Percentiles rank a stretch among this genome's conserved stretches.
These are phyloP conservation scores for Oophaga sylvatica DNA, from an alignment of 2,797 vertebrate species.

Conservation along the genomic window DNA sequence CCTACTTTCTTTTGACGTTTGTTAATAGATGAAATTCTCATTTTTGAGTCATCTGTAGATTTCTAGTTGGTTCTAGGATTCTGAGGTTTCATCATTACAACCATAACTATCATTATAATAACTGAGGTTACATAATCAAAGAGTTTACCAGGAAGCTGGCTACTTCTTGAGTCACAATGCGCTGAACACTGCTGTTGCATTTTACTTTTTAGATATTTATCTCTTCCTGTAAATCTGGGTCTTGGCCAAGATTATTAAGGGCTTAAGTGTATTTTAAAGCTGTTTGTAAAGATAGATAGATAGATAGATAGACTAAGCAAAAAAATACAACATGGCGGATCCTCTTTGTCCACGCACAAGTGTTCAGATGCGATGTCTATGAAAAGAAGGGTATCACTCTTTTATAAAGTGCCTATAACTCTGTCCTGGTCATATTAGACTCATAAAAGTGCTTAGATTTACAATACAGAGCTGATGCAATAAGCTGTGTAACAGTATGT, in stretches of 20 bases:
- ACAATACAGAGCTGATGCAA: too few species aligned
- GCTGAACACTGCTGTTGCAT: background rate
- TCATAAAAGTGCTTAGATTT: too few species aligned
- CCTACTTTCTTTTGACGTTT: background rate
- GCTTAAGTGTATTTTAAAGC: too few species aligned
- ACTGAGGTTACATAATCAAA: background rate
- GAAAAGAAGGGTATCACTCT: too few species aligned
- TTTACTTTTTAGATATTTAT: background rate
- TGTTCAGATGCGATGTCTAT: too few species aligned
- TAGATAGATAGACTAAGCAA: too few species aligned
- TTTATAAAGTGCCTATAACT: too few species aligned
- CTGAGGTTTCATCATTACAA: background rate
- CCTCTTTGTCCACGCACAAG: too few species aligned
- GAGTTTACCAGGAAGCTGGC: slow-evolving; percentile 12
- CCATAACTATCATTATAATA: background rate
- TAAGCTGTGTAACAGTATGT: too few species aligned
- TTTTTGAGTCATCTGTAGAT: background rate
- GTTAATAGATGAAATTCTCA: background rate
- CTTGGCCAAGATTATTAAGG: background rate
- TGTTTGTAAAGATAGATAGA: too few species aligned
- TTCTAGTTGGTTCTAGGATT: background rate
- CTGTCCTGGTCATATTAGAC: too few species aligned
- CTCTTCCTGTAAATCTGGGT: background rate
- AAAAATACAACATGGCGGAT: too few species aligned
- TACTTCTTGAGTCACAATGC: background rate